A percentile compares a stretch with the other conserved stretches of the same genome.
Evolutionary conservation across 2,888 invertebrate species (phyloP).

Genomic region (Dynastes maya): DNA sequence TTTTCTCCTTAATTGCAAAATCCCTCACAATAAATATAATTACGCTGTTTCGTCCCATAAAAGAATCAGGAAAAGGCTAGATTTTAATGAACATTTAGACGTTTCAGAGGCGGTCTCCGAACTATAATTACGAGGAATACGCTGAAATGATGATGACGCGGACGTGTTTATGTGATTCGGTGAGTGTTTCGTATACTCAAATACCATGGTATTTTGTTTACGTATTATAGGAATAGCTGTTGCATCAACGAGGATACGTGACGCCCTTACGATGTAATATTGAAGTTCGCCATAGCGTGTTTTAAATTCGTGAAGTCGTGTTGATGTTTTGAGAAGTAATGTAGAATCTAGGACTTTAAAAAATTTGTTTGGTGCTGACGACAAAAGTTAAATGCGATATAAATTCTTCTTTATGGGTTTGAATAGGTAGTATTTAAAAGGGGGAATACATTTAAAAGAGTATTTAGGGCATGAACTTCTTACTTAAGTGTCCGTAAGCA

Average conservation of each 20-base stretch:
- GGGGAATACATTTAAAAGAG: too few species aligned
- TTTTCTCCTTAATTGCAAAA: slow-evolving; percentile 28
- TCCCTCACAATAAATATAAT: slow-evolving; percentile 45
- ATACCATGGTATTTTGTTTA: neutral
- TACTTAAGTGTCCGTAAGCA: too few species aligned
- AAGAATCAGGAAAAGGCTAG: slow-evolving; percentile 62
- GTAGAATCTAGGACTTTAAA: too few species aligned
- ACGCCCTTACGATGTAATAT: slow-evolving; percentile 1
- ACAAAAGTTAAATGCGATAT: too few species aligned
- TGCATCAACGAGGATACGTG: slow-evolving; percentile 24
- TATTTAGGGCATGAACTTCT: too few species aligned
- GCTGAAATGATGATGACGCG: neutral
- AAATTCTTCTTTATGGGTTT: too few species aligned
- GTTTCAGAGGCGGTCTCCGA: slow-evolving; percentile 58
- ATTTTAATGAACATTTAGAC: slow-evolving; percentile 64
- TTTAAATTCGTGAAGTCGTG: too few species aligned
- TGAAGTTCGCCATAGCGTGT: neutral
- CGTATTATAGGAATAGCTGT: neutral
- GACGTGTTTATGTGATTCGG: slow-evolving; percentile 31
- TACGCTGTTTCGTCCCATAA: slow-evolving; percentile 48
- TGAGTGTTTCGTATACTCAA: too few species aligned
- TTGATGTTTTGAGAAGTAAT: too few species aligned
- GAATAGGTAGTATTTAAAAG: too few species aligned
- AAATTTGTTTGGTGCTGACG: too few species aligned
- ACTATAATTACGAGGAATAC: slow-evolving; percentile 59